phyloP scores from a whole-genome alignment of 2,113 vertebrate species.

The Colistium nudipinnis region DNA sequence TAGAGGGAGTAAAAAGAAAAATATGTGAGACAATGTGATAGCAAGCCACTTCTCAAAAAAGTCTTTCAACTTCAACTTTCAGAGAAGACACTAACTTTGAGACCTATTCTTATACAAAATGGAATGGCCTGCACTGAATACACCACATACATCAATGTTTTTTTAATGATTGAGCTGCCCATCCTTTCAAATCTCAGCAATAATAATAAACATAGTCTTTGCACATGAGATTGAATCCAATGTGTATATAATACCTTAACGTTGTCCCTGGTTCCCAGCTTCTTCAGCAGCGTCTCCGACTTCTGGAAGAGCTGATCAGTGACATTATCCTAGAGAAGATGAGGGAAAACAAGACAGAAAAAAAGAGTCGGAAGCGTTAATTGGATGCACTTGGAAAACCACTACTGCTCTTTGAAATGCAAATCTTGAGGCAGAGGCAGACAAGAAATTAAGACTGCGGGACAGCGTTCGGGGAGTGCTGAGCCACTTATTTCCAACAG shows the following conservation, averaged over 20 bases:
- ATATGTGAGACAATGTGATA: background rate
- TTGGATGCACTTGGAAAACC: conserved; percentile 75
- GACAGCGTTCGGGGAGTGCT: conserved; percentile 30
- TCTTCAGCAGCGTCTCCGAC: conserved; percentile 83
- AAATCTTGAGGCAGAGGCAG: conserved; percentile 54
- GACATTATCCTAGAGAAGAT: conserved; percentile 71
- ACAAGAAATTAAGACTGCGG: conserved; percentile 50
- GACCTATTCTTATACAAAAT: no score
- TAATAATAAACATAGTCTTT: background rate
- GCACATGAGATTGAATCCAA: no score
- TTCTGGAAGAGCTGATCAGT: conserved; percentile 69
- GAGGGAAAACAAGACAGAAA: conserved; percentile 32
- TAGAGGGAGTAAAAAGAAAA: conserved; percentile 2
- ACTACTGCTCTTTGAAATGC: conserved; percentile 70
- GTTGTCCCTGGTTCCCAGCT: conserved; percentile 89
- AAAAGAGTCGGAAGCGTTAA: conserved; percentile 61
- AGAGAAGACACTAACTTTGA: background rate
- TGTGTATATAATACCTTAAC: conserved; percentile 87
- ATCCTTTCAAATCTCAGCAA: background rate
- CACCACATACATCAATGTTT: background rate
- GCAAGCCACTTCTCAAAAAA: conserved; percentile 13
- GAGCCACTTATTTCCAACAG: conserved; percentile 54
- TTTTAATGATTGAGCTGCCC: background rate
- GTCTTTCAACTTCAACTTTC: conserved; percentile 14
- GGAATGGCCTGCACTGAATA: background rate